Evolutionary conservation across 2,888 invertebrate genomes (phyloP), one percentile per base, ranked within the genome.

Genomic region (Ypsolopha scabrella): DNA sequence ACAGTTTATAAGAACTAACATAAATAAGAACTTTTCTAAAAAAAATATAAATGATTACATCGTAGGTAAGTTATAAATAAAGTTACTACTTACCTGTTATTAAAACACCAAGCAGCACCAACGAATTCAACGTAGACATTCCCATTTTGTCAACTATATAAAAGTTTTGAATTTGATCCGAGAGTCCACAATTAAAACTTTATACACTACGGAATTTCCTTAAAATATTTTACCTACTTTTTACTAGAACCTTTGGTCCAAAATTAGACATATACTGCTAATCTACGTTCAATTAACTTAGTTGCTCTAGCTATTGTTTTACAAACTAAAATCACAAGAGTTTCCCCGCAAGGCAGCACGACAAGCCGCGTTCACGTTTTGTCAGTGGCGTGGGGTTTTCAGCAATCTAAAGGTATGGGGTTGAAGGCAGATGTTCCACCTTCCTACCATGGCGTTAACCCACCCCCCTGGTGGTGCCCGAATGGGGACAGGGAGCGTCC

Each of bases 401-500:
- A 7, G 47, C 37, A 35, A 11, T 47, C 47, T 37, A 9, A 47
- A 47, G n/a, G 33, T 11, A 46, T 10, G 35, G 43, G 24, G 41
- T 33, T 48, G 48, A 36, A 13, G 37, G 37, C 24, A 48, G 48
- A 38, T 11, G 38, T 37, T 48, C 75, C 79, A 75, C 80, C 75
- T 76, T 76, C 77, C 75, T 67, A 67, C 66, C 60, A 34, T 33
- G 41, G 33, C 34, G 49, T n/a, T 13, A 10, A 35, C 48, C 48
- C 48, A 45, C 45, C 45, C 56, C 61, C 59, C 63, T 71, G 72
- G 74, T 72, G 70, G 70, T 66, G 65, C 63, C 56, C 61, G 64
- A 80, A 78, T 75, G 76, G 76, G 83, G 78, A 71, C 80, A 82
- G 80, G 85, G 85, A 75, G 83, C 77, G 83, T 75, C 81, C 74